Conservation (phyloP, 2,113 vertebrate genomes). For the Oryzias curvinotus region DNA sequence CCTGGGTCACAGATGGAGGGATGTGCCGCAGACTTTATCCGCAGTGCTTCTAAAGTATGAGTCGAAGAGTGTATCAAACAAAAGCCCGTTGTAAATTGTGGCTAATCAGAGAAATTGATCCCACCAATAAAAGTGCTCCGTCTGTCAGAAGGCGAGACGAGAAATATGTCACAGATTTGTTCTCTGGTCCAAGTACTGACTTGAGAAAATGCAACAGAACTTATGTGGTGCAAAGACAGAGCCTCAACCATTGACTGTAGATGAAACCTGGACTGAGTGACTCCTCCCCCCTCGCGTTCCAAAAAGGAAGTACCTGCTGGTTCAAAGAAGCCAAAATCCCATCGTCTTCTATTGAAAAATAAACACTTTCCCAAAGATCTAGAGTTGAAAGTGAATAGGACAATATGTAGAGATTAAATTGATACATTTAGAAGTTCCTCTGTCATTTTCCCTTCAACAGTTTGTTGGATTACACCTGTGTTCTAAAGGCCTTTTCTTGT, state of each 20-base stretch:
- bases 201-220: conserved; percentile 41
- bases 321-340: too few species aligned
- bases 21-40: conserved; percentile 55
- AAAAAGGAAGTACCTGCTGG: too few species aligned
- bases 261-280: too few species aligned
- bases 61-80: conserved; percentile 70
- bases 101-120: conserved; percentile 73
- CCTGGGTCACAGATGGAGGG: conserved; percentile 41
- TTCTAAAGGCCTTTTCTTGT: too few species aligned
- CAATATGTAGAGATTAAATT: too few species aligned
- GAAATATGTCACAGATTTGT: conserved; percentile 54
- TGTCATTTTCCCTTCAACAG: too few species aligned
- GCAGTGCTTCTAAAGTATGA: conserved; percentile 15
- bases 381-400: too few species aligned
- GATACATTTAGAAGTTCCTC: too few species aligned
- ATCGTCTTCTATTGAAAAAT: too few species aligned
- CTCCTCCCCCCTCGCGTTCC: too few species aligned
- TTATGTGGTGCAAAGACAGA: conserved; percentile 20
- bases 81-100: conserved; percentile 67
- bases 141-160: conserved; percentile 51
- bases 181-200: conserved; percentile 73
- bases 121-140: conserved; percentile 68
- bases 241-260: conserved; percentile 1
- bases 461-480: too few species aligned
- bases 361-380: too few species aligned